Evolutionary conservation across 2,888 invertebrate species (phyloP), one percentile per base, ranked within the genome.

Genomic region (Eumerus sabulonum): DNA sequence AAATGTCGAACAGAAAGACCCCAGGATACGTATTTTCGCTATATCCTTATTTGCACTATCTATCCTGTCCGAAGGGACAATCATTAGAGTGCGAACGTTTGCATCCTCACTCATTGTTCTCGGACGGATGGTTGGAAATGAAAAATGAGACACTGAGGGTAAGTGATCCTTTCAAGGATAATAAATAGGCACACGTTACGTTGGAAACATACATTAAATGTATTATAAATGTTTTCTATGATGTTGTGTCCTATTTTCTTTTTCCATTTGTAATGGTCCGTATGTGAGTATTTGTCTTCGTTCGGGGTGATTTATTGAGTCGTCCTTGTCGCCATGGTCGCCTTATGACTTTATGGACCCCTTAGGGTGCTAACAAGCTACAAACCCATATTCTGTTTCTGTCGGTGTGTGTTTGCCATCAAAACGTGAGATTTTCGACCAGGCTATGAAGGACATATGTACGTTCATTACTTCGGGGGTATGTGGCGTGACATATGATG

Each of bases 161-260:
- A 76, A 59, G 72, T 77, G 67, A 77, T 73, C 67, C 73, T 38
- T 73, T 17, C 57, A 67, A 68, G 62, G 77, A 77, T 77, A 77
- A 77, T 73, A 77, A 77, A 77, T 73, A 59, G 77, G 77, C 77
- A 77, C 77, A 77, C 77, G 77, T 59, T 77, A 63, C 59, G 62
- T 67, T 63, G 77, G 67, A 73, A 77, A 77, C 63, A 77, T 67
- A 77, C 73, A 77, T 77, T 77, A 73, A 77, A 77, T 73, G 57
- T 68, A 73, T 77, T 66, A 73, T 73, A 63, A 77, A 73, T 68
- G 51, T 77, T 47, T 72, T 40, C n/a, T 11, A n/a, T n/a, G 11
- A 36, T 36, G 11, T 76, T 71, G 76, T 71, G 38, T 51, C 45
- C 50, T 44, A 16, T 27, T 67, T 19, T 19, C 1, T 42, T 14